Percentiles rank a stretch among this genome's conserved stretches.
Conservation (phyloP, 2,888 invertebrate species). For the Callyntrura sp. region DNA sequence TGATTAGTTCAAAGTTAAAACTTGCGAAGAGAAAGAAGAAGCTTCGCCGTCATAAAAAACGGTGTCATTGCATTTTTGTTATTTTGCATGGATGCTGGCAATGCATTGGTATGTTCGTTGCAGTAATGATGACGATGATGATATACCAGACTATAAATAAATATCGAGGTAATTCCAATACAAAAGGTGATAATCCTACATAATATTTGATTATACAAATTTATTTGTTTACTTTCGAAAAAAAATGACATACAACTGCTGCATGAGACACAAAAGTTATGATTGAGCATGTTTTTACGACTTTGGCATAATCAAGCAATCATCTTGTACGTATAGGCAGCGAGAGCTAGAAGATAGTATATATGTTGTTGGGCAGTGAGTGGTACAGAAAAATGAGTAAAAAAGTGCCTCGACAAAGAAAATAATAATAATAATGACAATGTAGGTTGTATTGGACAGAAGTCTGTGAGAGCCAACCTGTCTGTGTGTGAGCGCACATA, state of each 20-base stretch:
- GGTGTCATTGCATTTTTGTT: constrained; percentile 28
- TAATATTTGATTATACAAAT: not conserved
- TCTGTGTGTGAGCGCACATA: constrained; percentile 22
- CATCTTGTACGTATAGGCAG: not conserved
- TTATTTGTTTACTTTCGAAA: constrained; percentile 64
- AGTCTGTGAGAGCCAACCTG: too few species aligned
- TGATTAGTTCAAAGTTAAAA: constrained; percentile 73
- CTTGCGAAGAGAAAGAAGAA: constrained; percentile 34
- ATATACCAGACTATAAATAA: not conserved
- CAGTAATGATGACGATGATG: not conserved
- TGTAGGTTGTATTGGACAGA: constrained; percentile 38
- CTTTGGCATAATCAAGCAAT: not conserved
- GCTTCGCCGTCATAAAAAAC: constrained; percentile 1
- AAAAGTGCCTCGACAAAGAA: not conserved
- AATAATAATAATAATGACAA: not conserved
- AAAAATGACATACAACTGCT: not conserved
- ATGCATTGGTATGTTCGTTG: not conserved
- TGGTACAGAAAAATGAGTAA: not conserved
- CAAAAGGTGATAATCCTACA: not conserved
- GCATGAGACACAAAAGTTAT: not conserved
- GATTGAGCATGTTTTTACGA: constrained; percentile 20
- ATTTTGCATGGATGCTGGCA: not conserved
- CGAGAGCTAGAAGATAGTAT: not conserved
- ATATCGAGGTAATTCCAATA: not conserved
- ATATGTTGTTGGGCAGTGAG: not conserved